phyloP scores from a whole-genome alignment of 2,797 vertebrate species.

The Pteropus rufus region DNA sequence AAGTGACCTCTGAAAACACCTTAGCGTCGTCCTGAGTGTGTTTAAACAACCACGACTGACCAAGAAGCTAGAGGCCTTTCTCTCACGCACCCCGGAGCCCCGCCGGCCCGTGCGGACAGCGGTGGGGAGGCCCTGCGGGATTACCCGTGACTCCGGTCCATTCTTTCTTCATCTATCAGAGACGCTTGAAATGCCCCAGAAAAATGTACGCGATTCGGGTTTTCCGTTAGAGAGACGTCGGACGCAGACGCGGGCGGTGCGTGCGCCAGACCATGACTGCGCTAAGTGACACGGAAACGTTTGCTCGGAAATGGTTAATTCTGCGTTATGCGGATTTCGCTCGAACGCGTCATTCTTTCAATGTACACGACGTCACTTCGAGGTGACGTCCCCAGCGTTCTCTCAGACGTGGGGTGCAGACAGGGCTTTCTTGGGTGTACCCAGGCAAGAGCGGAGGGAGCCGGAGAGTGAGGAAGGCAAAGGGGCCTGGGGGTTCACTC shows the following conservation, averaged over 20 bases:
- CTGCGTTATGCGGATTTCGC: fast-evolving
- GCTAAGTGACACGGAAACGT: fast-evolving
- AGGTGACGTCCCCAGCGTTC: background rate
- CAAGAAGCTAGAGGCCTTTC: too few species aligned
- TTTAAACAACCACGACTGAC: too few species aligned
- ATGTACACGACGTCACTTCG: fast-evolving
- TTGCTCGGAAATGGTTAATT: fast-evolving
- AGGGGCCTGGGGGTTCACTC: fast-evolving
- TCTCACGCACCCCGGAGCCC: fast-evolving
- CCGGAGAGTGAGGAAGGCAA: background rate
- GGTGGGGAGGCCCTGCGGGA: fast-evolving
- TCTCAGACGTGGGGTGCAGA: fast-evolving
- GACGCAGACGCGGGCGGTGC: too few species aligned
- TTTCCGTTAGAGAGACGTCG: fast-evolving
- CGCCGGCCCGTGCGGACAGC: fast-evolving
- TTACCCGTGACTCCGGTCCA: fast-evolving
- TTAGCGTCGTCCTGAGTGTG: fast-evolving
- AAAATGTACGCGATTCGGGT: too few species aligned
- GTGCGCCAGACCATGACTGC: fast-evolving
- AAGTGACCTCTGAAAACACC: background rate
- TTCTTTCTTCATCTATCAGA: background rate
- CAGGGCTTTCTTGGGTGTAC: background rate
- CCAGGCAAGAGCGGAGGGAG: background rate
- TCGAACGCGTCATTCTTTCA: background rate
- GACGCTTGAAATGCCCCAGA: background rate